A percentile compares a stretch with the other conserved stretches of the same genome.
These are phyloP conservation scores for Dipodomys merriami DNA, from an alignment of 2,113 vertebrate species.

Conservation along the genomic window DNA sequence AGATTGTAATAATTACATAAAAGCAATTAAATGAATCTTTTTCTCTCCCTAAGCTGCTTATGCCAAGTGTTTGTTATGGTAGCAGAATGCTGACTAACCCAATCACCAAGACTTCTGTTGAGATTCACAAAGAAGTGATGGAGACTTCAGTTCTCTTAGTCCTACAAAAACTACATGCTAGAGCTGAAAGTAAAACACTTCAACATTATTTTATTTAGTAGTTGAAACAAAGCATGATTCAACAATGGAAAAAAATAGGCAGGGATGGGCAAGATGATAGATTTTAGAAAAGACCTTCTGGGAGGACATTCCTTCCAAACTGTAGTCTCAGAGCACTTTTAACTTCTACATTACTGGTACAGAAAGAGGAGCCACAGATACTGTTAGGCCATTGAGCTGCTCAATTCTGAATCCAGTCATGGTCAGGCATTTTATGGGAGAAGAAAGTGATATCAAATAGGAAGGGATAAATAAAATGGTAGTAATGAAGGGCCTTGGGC, in stretches of 20 bases:
- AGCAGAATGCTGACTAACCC: not conserved
- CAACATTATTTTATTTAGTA: not conserved
- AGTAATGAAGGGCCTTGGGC: constrained; percentile 61
- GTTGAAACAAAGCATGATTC: constrained; percentile 3
- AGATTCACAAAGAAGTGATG: not conserved
- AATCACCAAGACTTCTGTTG: not conserved
- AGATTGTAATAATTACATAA: too few species aligned
- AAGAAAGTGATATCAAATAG: constrained; percentile 59
- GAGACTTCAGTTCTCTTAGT: not conserved
- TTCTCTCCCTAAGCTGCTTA: not conserved
- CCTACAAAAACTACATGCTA: not conserved
- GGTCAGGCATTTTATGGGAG: constrained; percentile 17
- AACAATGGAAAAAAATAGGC: not conserved
- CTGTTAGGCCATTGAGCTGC: not conserved
- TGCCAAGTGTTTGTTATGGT: not conserved
- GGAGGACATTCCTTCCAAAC: not conserved
- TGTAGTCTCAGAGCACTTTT: too few species aligned
- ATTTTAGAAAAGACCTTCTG: constrained; percentile 7
- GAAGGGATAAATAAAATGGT: constrained; percentile 64
- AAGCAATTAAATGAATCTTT: too few species aligned
- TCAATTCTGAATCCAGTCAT: not conserved
- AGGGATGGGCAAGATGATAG: not conserved
- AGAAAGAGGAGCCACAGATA: not conserved
- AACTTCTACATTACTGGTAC: not conserved
- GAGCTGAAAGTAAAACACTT: not conserved